Evolutionary conservation across 2,797 vertebrate species (phyloP), one percentile per base, ranked within the genome.

Genomic region (Neosalanx taihuensis): DNA sequence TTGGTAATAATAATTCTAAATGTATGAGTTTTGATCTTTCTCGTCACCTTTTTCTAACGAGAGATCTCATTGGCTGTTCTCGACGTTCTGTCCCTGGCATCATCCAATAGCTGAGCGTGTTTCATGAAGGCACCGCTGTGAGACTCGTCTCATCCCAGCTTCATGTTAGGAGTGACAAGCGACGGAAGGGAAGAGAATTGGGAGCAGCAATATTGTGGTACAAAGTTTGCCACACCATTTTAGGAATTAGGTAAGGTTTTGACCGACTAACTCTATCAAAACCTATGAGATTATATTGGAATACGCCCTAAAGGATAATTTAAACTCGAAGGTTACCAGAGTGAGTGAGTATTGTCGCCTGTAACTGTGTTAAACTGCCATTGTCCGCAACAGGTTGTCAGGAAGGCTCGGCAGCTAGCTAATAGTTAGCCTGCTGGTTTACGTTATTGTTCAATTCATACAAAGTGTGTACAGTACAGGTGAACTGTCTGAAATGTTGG

Each of bases 341-440:
- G 49, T 26, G 17, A 20, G 64, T 72, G 64, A 66, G 56, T 66
- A 15, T n/a, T n/a, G 57, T 46, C 53, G 53, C 49, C 30, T 71
- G 31, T 69, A 70, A 26, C 41, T 46, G 29, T 30, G 41, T 59
- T 71, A 33, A 30, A 58, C 65, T 41, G 46, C 35, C 64, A 58
- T 67, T 67, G 71, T 76, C 67, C 74, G 80, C 79, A 79, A 81
- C 81, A 82, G 81, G 83, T 84, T 84, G 76, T 69, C 67, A 72
- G 59, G 70, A 67, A 72, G 65, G 56, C 51, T 64, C 26, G 62
- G 61, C 56, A 33, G 62, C 29, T 63, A 26, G 33, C 31, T 59
- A 59, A 10, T 60, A 60, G 58, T 17, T 61, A 62, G 64, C 37
- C 46, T 31, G 62, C 26, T 64, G 56, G 31, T 56, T 46, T 46